Percentiles rank a stretch among this genome's conserved stretches.
Evolutionary conservation across 2,113 vertebrate genomes (phyloP).

Genomic region (Rhea americana): DNA sequence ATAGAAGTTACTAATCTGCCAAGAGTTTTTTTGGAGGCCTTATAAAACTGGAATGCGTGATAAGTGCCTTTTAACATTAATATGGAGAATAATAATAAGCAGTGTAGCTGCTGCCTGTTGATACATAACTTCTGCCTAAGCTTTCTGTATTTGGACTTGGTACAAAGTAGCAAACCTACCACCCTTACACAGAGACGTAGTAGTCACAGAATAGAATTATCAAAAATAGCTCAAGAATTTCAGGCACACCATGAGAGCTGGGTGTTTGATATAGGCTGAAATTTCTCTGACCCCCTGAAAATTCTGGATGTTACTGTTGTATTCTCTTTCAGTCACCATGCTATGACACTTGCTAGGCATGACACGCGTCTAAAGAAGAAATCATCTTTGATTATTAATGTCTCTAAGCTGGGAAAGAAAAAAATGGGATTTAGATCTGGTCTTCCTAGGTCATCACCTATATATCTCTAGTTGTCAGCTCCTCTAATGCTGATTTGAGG

Average conservation of each 20-base stretch:
- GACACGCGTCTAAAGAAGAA: too few relatives aligned
- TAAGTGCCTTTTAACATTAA: rapidly evolving
- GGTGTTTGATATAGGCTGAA: not conserved
- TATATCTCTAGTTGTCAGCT: not conserved
- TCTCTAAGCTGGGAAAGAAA: not conserved
- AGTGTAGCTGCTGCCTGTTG: not conserved
- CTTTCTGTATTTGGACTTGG: not conserved
- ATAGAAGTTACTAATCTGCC: not conserved
- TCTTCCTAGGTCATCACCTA: not conserved
- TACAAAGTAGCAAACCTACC: not conserved
- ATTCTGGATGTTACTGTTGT: too few relatives aligned
- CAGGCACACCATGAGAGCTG: too few relatives aligned
- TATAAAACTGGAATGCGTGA: not conserved
- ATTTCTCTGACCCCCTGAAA: not conserved
- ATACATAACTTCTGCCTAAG: not conserved
- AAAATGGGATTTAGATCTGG: not conserved
- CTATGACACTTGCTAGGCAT: not conserved
- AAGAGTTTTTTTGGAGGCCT: not conserved
- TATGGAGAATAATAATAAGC: not conserved
- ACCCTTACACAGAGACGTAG: too few relatives aligned
- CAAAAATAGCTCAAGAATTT: not conserved
- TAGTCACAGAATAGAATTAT: too few relatives aligned
- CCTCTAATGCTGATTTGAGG: rapidly evolving
- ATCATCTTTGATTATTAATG: not conserved
- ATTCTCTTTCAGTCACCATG: not conserved